Evolutionary conservation across 2,113 vertebrate species (phyloP).

Genomic region (Seriola rivoliana): DNA sequence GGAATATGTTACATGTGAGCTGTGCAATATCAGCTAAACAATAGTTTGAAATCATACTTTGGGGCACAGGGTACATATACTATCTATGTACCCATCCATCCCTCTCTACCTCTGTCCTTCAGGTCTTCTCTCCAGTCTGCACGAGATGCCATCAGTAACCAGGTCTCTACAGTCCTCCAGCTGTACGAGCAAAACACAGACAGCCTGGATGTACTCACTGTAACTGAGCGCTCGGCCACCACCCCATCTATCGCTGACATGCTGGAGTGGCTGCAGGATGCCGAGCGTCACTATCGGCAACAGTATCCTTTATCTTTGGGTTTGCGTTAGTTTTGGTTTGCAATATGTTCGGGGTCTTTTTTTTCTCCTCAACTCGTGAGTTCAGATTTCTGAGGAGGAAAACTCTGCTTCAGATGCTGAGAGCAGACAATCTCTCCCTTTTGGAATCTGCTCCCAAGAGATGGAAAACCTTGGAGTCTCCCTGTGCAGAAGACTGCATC

Average conservation of each 20-base stretch:
- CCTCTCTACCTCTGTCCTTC: not conserved
- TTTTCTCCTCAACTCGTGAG: constrained; percentile 55
- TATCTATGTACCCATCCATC: not conserved
- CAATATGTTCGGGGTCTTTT: accelerated
- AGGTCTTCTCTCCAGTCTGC: constrained; percentile 85
- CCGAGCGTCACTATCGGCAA: constrained; percentile 86
- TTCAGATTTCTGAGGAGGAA: constrained; percentile 88
- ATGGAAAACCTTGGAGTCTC: constrained; percentile 86
- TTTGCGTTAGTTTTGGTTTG: not conserved
- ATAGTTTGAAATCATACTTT: not conserved
- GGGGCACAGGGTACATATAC: not conserved
- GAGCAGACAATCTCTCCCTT: constrained; percentile 75
- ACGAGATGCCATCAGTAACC: constrained; percentile 83
- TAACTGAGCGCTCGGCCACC: constrained; percentile 78
- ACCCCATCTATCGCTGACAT: constrained; percentile 89
- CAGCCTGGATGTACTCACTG: constrained; percentile 57
- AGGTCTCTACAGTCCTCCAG: constrained; percentile 78
- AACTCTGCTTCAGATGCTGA: constrained; percentile 81
- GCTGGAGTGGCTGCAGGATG: constrained; percentile 92
- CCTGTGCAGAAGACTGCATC: constrained; percentile 73
- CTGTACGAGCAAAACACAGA: constrained; percentile 82
- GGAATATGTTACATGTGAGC: too few relatives aligned
- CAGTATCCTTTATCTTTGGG: constrained; percentile 86
- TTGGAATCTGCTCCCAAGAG: constrained; percentile 82
- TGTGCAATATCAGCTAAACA: too few relatives aligned